Evolutionary conservation across 2,888 invertebrate genomes (phyloP).

Genomic region (Eupithecia dodoneata): DNA sequence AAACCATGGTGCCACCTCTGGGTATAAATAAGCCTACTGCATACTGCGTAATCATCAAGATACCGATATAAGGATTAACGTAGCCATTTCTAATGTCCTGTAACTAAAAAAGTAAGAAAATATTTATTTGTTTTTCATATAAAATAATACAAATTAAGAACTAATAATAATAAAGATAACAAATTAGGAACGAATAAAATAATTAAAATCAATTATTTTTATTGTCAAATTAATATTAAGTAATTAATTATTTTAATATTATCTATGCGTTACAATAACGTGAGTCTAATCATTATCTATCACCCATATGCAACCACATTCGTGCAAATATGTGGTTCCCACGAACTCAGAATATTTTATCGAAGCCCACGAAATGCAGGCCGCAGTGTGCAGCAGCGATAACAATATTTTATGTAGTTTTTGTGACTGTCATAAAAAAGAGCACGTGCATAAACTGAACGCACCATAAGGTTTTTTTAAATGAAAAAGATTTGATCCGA

Average conservation of each 20-base stretch:
- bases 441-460: conserved; percentile 35
- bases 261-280: background rate
- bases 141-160: too few relatives aligned
- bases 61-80: too few relatives aligned
- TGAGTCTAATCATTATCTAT: conserved; percentile 1
- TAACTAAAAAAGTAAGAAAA: background rate
- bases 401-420: conserved; percentile 13
- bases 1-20: too few relatives aligned
- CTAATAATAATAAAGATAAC: too few relatives aligned
- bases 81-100: background rate
- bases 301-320: background rate
- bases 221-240: too few relatives aligned
- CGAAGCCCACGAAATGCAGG: conserved; percentile 16
- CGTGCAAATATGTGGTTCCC: conserved; percentile 26
- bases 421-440: conserved; percentile 31
- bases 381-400: background rate
- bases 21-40: too few relatives aligned
- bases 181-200: too few relatives aligned
- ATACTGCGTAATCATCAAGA: too few relatives aligned
- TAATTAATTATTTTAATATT: background rate
- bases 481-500: conserved; percentile 14
- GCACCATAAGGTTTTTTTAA: conserved; percentile 1
- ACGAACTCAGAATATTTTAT: conserved; percentile 19
- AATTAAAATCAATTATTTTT: too few relatives aligned
- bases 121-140: too few relatives aligned